Percentiles rank a stretch among this genome's conserved stretches.
These are phyloP conservation scores for Leptinotarsa peninsularis DNA, from an alignment of 2,888 invertebrate genomes.

Conservation along the genomic window DNA sequence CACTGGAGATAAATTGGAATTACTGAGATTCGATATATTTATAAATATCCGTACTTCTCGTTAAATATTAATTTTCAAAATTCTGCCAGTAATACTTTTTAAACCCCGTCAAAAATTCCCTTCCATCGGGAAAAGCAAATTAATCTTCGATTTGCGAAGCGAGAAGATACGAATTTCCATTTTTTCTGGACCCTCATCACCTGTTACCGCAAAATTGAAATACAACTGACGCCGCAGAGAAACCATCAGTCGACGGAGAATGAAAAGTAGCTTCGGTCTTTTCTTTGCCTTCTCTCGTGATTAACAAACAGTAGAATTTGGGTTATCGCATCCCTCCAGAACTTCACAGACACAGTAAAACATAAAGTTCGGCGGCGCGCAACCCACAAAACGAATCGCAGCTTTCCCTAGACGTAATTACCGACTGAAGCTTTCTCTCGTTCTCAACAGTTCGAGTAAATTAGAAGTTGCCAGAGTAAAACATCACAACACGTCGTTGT, in stretches of 20 bases:
- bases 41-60: too few relatives aligned
- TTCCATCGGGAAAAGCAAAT: background rate
- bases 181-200: background rate
- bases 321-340: slow-evolving; percentile 34
- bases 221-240: slow-evolving; percentile 6
- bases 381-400: slow-evolving; percentile 22
- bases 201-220: background rate
- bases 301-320: slow-evolving; percentile 18
- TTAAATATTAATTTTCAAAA: too few relatives aligned
- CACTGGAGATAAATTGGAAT: too few relatives aligned
- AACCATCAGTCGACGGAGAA: background rate
- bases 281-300: slow-evolving; percentile 6
- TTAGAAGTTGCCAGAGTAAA: too few relatives aligned
- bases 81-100: too few relatives aligned
- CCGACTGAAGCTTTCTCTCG: slow-evolving; percentile 13
- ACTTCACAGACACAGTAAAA: slow-evolving; percentile 40
- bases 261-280: background rate
- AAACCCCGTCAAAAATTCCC: background rate
- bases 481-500: too few relatives aligned
- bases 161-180: background rate
- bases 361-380: slow-evolving; percentile 33
- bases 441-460: background rate
- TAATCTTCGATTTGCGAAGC: background rate
- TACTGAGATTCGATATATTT: too few relatives aligned
- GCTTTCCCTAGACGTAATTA: slow-evolving; percentile 33